Evolutionary conservation across 2,797 vertebrate genomes (phyloP).

Genomic region (Tympanoctomys barrerae): DNA sequence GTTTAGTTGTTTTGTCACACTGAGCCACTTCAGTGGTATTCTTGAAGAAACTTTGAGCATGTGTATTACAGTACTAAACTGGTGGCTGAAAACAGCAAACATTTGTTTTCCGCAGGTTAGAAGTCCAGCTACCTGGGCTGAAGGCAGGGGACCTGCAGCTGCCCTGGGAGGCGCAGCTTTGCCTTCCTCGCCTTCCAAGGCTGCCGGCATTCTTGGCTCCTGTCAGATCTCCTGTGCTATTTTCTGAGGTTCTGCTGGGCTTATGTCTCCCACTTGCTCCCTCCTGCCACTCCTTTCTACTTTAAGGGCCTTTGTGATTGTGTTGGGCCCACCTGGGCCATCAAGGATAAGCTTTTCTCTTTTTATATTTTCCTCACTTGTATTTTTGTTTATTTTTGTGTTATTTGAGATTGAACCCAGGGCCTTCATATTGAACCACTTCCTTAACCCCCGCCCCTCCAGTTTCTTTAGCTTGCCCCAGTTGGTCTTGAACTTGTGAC

Average conservation of each 20-base stretch:
- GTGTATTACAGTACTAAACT: not conserved
- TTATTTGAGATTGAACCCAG: not conserved
- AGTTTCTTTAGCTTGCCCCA: not conserved
- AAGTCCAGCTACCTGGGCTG: not conserved
- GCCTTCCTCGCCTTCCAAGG: not conserved
- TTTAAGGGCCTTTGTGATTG: not conserved
- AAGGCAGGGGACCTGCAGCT: not conserved
- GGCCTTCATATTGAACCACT: not conserved
- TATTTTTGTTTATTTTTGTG: not conserved
- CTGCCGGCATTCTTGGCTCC: slow-evolving; percentile 4
- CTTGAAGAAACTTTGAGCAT: slow-evolving; percentile 4
- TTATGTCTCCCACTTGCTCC: not conserved
- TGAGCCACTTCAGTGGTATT: not conserved
- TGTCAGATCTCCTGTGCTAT: not conserved
- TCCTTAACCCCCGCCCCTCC: no score
- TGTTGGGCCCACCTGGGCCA: not conserved
- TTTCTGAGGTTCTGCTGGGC: not conserved
- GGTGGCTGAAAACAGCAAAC: not conserved
- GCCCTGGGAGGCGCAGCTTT: not conserved
- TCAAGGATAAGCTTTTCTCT: not conserved
- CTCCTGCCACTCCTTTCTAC: not conserved
- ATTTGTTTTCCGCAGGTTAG: not conserved
- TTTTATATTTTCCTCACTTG: not conserved
- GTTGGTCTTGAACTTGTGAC: not conserved
- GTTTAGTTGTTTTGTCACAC: not conserved